Evolutionary conservation across 2,888 invertebrate genomes (phyloP), one percentile per base, ranked within the genome.

Genomic region (Lasioglossum vierecki): DNA sequence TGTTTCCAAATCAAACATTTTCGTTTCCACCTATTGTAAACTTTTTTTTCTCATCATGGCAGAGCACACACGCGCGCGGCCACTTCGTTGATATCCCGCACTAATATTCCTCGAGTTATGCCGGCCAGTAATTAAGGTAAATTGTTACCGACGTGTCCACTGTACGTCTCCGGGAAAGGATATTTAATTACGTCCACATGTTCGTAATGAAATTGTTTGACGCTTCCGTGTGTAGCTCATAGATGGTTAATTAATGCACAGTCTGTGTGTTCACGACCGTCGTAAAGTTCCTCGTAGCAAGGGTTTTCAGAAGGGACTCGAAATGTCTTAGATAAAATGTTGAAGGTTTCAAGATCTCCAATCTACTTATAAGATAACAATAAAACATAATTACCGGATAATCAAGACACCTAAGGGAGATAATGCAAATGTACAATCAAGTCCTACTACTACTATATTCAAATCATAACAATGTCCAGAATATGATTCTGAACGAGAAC

Each of bases 121-220:
- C 70, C 5, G n/a, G 26, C 35, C n/a, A 39, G 44, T 49, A 72
- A 49, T 72, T 49, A 18, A 44, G 30, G 30, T 72, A 72, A 72
- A 49, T 18, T 72, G 46, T 72, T 72, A 46, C 46, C 72, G 26
- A 72, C 72, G 26, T 30, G 44, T 26, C 26, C 72, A 46, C 44
- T 35, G 30, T 22, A 15, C 72, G 4, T 15, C 72, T 72, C 18
- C 18, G 46, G 1, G 72, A 49, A 4, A 49, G 30, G 72, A 49
- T 49, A 35, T 35, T 72, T 72, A 72, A 72, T 72, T 72, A 46
- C 30, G 68, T 30, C 72, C 1, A 72, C 68, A 68, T 39, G 68
- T 22, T 68, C 68, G 46, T 46, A 72, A 72, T 72, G 18, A 72
- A 49, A 49, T 72, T 49, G 49, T 49, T 49, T 30, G 11, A 41